Evolutionary conservation across 2,888 invertebrate genomes (phyloP), one percentile per base, ranked within the genome.

Genomic region (Flabesymbios commensalis): DNA sequence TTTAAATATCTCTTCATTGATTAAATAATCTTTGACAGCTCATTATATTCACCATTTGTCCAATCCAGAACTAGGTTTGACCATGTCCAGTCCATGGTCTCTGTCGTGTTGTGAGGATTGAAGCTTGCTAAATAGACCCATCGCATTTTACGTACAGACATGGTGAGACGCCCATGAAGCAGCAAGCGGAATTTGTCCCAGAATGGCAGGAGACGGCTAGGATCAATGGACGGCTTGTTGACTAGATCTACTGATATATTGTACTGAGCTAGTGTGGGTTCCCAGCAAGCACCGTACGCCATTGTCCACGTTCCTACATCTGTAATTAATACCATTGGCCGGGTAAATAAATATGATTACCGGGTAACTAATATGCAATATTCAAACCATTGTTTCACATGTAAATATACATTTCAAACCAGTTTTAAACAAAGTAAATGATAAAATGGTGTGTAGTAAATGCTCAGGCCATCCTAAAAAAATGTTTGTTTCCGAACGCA

Each of bases 241-340:
- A 87, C 80, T 19, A 80, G 72, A 67, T 95, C 94, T 83, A 94
- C 91, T 67, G 90, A 90, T 85, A 92, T 84, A 78, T 92, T 93
- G 83, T 91, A 91, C 76, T 94, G 92, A 0, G 94, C 92, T 59
- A 94, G 89, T 19, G 93, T 94, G 0, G 99, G 97, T 78, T 99
- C 99, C 99, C 99, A 99, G 82, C 98, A 98, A 0, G 98, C 96
- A 0, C 99, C 99, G 79, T 99, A 98, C 0, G 97, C 95, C 80
- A 95, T 92, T 77, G 91, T 90, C 78, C 89, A 92, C 70, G 90
- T 89, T 56, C 91, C 90, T 74, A 94, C 88, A 81, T 95, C 94
- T 79, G 67, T 1, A 69, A 65, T 24, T 3, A n/a, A n/a, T n/a
- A n/a, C n/a, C n/a, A n/a, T n/a, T n/a, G n/a, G n/a, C n/a, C n/a